These are phyloP conservation scores for Cantharis lateralis DNA, from an alignment of 2,888 invertebrate species.

Conservation along the genomic window DNA sequence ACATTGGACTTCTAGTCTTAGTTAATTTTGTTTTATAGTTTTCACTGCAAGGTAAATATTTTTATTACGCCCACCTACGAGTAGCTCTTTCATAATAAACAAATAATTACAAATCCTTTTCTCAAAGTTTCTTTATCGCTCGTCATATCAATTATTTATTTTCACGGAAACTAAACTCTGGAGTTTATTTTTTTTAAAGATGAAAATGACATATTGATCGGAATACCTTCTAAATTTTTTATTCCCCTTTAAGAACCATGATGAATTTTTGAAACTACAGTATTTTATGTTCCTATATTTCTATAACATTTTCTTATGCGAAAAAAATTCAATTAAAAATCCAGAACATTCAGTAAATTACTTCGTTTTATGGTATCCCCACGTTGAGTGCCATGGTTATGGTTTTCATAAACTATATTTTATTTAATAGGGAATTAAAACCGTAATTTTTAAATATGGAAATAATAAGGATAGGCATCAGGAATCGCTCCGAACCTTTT, in stretches of 20 bases:
- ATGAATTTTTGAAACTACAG: background rate
- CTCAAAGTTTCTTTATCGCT: background rate
- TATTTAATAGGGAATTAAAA: no score
- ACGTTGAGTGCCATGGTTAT: no score
- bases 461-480: no score
- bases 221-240: background rate
- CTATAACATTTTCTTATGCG: no score
- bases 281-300: background rate
- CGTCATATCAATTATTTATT: background rate
- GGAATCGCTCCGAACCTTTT: no score
- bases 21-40: conserved; percentile 27
- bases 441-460: no score
- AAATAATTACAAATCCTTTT: background rate
- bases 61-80: background rate
- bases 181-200: background rate
- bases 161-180: background rate
- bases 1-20: conserved; percentile 10
- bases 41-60: conserved; percentile 5
- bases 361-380: no score
- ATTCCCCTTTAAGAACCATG: background rate
- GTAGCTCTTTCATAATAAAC: background rate
- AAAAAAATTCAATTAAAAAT: no score
- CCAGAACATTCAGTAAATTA: no score
- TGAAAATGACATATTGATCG: background rate
- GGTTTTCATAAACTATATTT: no score